Conservation (phyloP, 2,113 vertebrate genomes). For the Chascanopsetta lugubris region DNA sequence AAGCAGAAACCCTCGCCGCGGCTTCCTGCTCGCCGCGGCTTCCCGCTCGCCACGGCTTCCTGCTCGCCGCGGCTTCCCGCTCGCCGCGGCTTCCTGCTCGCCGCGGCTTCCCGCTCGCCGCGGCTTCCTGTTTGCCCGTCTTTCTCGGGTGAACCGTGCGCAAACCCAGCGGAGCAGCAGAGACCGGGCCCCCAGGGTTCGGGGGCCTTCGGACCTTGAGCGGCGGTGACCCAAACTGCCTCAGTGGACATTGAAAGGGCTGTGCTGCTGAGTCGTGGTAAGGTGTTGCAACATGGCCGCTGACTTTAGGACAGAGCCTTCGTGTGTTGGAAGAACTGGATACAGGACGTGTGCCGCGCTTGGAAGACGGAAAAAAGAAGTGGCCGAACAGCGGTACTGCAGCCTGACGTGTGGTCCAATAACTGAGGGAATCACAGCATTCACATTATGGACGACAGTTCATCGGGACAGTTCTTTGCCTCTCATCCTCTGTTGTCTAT, state of each 20-base stretch:
- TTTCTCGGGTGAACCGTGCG: no score
- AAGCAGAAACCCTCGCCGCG: conserved; percentile 43
- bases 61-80: conserved; percentile 53
- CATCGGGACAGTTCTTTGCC: no score
- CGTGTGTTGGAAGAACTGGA: no score
- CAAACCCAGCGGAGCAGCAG: conserved; percentile 27
- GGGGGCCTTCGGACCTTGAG: conserved; percentile 25
- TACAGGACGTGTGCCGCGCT: no score
- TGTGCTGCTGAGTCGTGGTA: conserved; percentile 32
- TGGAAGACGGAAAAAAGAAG: no score
- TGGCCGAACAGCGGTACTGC: no score
- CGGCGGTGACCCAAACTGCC: conserved; percentile 29
- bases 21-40: conserved; percentile 43
- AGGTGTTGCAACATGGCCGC: conserved; percentile 9
- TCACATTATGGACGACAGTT: no score
- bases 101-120: conserved; percentile 59
- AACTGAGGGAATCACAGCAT: no score
- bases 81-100: conserved; percentile 30
- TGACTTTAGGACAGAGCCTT: not conserved
- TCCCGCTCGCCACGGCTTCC: conserved; percentile 48
- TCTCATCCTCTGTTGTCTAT: no score
- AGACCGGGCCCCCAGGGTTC: conserved; percentile 16
- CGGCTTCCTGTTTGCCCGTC: conserved; percentile 27
- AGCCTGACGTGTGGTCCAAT: no score
- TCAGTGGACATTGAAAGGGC: no score